phyloP scores from a whole-genome alignment of 2,797 vertebrate genomes.

The Spinibarbus caldwelli region DNA sequence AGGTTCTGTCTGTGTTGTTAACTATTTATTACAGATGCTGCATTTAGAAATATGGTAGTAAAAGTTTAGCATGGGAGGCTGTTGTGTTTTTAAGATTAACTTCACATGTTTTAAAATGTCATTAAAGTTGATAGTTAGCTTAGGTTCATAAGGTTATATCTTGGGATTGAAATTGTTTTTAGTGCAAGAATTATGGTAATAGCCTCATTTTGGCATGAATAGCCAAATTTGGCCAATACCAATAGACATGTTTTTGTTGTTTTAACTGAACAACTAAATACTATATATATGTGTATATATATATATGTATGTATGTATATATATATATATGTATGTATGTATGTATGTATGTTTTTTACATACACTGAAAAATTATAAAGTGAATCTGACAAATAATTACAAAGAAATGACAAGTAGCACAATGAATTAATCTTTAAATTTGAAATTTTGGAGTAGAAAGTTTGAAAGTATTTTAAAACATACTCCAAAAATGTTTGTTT shows the following conservation, averaged over 20 bases:
- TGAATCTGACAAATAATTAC: too few species aligned
- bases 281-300: too few species aligned
- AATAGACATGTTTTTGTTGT: too few species aligned
- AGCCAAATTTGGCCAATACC: background rate
- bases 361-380: too few species aligned
- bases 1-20: slow-evolving; percentile 40
- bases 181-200: background rate
- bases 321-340: too few species aligned
- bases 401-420: background rate
- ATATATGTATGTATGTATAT: too few species aligned
- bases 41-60: slow-evolving; percentile 15
- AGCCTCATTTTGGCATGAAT: background rate
- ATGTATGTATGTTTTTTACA: too few species aligned
- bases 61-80: slow-evolving; percentile 3
- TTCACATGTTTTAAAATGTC: background rate
- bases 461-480: background rate
- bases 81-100: background rate
- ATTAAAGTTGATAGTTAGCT: background rate
- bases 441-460: background rate
- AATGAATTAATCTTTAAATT: background rate
- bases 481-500: background rate
- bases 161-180: background rate
- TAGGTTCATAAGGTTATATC: background rate
- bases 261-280: too few species aligned
- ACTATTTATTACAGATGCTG: slow-evolving; percentile 39